Evolutionary conservation across 2,113 vertebrate genomes (phyloP), one percentile per base, ranked within the genome.

Genomic region (Gobius niger): DNA sequence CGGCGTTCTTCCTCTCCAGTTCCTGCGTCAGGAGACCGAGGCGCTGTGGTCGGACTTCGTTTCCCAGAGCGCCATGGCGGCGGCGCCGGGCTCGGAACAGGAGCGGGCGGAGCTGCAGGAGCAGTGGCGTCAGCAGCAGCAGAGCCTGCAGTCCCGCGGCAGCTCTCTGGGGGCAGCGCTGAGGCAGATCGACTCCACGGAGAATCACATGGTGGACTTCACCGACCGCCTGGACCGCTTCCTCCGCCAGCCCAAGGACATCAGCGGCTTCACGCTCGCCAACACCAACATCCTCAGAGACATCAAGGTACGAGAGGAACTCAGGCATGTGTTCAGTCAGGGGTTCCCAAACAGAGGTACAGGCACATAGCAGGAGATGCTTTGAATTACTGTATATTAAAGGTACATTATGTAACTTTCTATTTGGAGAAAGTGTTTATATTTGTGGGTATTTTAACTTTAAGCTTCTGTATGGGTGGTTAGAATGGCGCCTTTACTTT

Each of bases 121-220:
- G 63, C 85, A 91, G 79, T 95, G 94, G 91, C 85, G 85, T 8
- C 83, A 83, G 7, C 91, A 96, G 68, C 94, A 93, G 86, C 82
- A 66, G 19, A 67, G 71, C 71, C 88, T 96, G 47, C 93, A 73
- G 85, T 76, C 83, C 74, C 94, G 95, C 91, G 96, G 94, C 24
- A 83, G 77, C 53, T 97, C 94, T 13, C 85, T 98, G 57, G 92
- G 89, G 42, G 80, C 82, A 1, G 94, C 93, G 4, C 88, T 96
- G 70, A 86, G 93, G 56, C 89, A 95, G 57, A 90, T 96, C 5
- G 85, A 88, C 52, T 95, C 94, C 7, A 86, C 94, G 15, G 94
- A 98, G 87, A 89, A 92, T 44, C 88, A 94, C 72, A 92, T 91
- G 11, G 67, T 87, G 54, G 76, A 89, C 62, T 91, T 97, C 40